Evolutionary conservation across 37 sponge, comb jelly and placozoan species (phyloP).

Genomic region (Halichondria panicea): DNA sequence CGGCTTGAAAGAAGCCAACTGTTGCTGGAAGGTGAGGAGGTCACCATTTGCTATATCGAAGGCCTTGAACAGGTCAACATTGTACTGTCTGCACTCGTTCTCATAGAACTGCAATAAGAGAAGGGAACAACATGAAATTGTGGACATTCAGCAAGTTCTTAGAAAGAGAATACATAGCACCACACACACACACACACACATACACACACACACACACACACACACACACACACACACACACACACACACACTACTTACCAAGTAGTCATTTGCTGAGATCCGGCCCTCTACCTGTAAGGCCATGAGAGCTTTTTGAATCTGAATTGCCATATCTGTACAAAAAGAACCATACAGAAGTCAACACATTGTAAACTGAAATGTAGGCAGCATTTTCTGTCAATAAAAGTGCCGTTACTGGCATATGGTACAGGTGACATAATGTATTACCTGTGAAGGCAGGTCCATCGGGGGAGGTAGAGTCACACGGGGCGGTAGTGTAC

Average conservation of each 20-base stretch:
- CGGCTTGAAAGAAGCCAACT: slow-evolving; percentile 19
- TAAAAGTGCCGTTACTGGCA: slow-evolving; percentile 4
- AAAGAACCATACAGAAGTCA: neutral
- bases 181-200: slow-evolving; percentile 1
- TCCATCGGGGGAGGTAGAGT: neutral
- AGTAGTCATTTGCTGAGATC: no score
- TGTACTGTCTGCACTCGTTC: neutral
- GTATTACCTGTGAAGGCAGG: neutral
- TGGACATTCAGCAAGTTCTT: neutral
- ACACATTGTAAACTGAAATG: neutral
- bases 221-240: neutral
- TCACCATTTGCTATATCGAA: slow-evolving; percentile 2
- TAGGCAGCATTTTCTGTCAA: no score
- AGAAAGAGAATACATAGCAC: neutral
- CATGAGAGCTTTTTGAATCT: no score
- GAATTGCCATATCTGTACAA: no score
- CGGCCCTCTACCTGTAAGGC: no score
- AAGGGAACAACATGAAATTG: neutral
- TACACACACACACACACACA: no score
- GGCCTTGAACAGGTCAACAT: neutral
- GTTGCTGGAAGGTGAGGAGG: neutral
- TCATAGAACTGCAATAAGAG: neutral
- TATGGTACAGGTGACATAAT: neutral
- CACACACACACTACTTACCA: neutral
- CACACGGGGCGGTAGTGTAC: neutral